Evolutionary conservation across 2,113 vertebrate species (phyloP), one percentile per base, ranked within the genome.

Genomic region (Chamaetylas fuelleborni): DNA sequence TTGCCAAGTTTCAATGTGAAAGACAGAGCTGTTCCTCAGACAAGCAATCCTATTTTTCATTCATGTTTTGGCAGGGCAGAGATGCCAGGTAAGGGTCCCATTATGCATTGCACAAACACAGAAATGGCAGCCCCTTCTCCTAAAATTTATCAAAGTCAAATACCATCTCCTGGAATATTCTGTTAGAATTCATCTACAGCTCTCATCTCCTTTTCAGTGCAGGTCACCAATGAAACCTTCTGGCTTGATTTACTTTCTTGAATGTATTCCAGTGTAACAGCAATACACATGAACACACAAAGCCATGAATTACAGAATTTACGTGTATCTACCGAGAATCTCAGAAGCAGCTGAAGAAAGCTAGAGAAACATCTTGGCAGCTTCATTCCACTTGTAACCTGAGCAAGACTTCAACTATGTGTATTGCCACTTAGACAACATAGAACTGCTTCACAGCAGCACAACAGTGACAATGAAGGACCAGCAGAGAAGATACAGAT

Each of bases 11-110:
- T 80, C 8, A 4, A 33, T 88, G 54, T 43, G 72, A 96, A 95
- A 91, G 90, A 94, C 58, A 91, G 65, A 92, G 66, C 70, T 92
- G 78, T 77, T 95, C 70, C 56, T 92, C 71, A 93, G 79, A 80
- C 58, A 83, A 94, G 40, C 8, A 56, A 62, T 71, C 25, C 62
- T 80, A 43, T 62, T 96, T 91, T 92, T 88, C 79, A 71, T 71
- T 88, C 72, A 74, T 0, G 0, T 86, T 93, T 87, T 60, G 64
- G 74, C 51, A 94, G 38, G 58, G 45, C 69, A 93, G 79, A 70
- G 58, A 90, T 1, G 11, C 33, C 79, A 81, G 92, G 81, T 57
- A 80, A 76, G 64, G 43, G 58, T 90, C 79, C 71, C 60, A 19
- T 70, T 76, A 50, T 50, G 40, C 42, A 13, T 25, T 67, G 67